Percentiles rank a stretch among this genome's conserved stretches.
phyloP scores from a whole-genome alignment of 2,113 vertebrate genomes.

The Ceyx melanurus region DNA sequence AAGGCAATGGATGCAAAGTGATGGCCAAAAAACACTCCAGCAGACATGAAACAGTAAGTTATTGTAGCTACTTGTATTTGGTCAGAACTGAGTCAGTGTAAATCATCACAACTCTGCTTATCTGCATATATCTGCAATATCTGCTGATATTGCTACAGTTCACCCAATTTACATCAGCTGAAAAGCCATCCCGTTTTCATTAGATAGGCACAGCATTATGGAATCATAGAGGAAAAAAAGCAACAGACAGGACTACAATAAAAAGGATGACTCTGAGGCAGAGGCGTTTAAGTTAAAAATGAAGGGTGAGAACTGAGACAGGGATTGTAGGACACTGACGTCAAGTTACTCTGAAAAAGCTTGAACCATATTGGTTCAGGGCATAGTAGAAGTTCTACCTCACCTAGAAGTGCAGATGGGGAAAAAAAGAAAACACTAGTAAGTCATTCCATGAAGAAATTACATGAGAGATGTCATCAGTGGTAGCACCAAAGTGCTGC shows the following conservation, averaged over 20 bases:
- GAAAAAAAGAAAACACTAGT: background rate
- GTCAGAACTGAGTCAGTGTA: background rate
- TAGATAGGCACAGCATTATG: accelerated
- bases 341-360: background rate
- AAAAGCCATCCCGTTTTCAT: background rate
- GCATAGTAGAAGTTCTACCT: background rate
- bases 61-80: background rate
- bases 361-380: background rate
- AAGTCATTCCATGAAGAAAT: background rate
- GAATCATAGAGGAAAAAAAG: background rate
- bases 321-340: background rate
- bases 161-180: background rate
- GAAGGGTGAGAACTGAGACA: background rate
- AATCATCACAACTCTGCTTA: background rate
- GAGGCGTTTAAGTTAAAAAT: background rate
- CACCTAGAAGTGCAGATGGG: background rate
- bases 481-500: background rate
- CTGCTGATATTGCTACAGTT: background rate
- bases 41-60: background rate
- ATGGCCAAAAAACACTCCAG: background rate
- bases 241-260: background rate
- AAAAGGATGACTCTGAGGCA: background rate
- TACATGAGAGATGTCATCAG: background rate
- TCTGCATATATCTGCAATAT: too few relatives aligned
- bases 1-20: background rate